phyloP scores from a whole-genome alignment of 2,113 vertebrate species.

The Phyllostomus hastatus region DNA sequence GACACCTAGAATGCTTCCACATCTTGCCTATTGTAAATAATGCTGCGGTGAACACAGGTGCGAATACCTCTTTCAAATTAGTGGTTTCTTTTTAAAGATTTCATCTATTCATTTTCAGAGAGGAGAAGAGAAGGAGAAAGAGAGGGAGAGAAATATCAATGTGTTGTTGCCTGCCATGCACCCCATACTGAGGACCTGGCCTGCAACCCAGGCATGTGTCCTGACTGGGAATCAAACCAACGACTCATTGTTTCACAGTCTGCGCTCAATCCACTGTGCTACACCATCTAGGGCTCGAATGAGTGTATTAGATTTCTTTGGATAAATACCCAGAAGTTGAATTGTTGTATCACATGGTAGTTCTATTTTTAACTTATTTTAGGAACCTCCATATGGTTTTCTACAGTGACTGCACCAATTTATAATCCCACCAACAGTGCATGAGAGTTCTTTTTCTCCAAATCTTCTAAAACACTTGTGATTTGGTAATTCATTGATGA shows the following conservation, averaged over 20 bases:
- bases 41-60: neutral
- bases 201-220: too few relatives aligned
- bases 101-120: too few relatives aligned
- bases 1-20: neutral
- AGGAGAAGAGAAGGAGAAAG: too few relatives aligned
- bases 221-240: too few relatives aligned
- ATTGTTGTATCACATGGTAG: neutral
- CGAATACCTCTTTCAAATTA: neutral
- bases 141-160: too few relatives aligned
- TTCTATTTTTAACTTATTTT: neutral
- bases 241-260: too few relatives aligned
- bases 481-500: neutral
- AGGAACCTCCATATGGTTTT: neutral
- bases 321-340: neutral
- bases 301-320: neutral
- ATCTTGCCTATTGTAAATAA: neutral
- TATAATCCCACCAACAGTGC: neutral
- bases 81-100: neutral
- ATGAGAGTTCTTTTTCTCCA: neutral
- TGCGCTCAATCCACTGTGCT: too few relatives aligned
- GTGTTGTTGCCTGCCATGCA: too few relatives aligned
- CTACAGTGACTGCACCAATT: neutral
- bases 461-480: neutral
- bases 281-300: neutral
- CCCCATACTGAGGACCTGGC: too few relatives aligned